Evolutionary conservation across 2,888 invertebrate genomes (phyloP).

Genomic region (Drosophila meridiana): DNA sequence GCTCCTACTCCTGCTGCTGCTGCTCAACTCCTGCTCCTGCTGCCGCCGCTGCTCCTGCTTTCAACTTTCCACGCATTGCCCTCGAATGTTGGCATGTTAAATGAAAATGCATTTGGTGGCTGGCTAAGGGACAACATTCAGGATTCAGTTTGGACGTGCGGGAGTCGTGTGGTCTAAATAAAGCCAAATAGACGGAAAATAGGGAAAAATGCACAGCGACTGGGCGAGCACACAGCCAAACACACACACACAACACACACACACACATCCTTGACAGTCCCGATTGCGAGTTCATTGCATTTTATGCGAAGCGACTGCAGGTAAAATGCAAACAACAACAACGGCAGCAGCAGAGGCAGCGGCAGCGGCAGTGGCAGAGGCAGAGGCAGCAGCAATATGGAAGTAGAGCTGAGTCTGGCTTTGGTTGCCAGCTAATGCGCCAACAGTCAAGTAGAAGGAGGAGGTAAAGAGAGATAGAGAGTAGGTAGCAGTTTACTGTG

Average conservation of each 20-base stretch:
- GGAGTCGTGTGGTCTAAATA: conserved; percentile 59
- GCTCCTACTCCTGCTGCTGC: conserved; percentile 6
- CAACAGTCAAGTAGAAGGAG: conserved; percentile 49
- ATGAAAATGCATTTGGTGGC: conserved; percentile 72
- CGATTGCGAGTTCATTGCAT: conserved; percentile 76
- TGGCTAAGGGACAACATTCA: conserved; percentile 45
- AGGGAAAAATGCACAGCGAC: conserved; percentile 68
- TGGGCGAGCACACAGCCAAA: conserved; percentile 12
- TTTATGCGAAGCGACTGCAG: conserved; percentile 77
- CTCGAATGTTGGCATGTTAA: conserved; percentile 62
- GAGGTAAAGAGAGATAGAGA: conserved; percentile 5
- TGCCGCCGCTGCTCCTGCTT: conserved; percentile 7
- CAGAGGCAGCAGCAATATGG: conserved; percentile 40
- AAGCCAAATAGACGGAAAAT: conserved; percentile 78
- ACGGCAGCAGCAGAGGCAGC: conserved; percentile 17
- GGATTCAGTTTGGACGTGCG: conserved; percentile 42
- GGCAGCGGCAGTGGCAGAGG: conserved; percentile 11
- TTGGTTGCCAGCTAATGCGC: conserved; percentile 61
- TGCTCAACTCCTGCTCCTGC: conserved; percentile 16
- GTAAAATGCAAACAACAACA: conserved; percentile 70
- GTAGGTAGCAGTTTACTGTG: conserved; percentile 37
- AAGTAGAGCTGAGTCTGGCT: conserved; percentile 51
- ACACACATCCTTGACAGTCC: conserved; percentile 51
- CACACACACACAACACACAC: conserved; percentile 17
- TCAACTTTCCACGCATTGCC: conserved; percentile 22